Base-by-base conservation (phyloP, 2,113 vertebrate genomes). In the Onychostruthus taczanowskii region DNA sequence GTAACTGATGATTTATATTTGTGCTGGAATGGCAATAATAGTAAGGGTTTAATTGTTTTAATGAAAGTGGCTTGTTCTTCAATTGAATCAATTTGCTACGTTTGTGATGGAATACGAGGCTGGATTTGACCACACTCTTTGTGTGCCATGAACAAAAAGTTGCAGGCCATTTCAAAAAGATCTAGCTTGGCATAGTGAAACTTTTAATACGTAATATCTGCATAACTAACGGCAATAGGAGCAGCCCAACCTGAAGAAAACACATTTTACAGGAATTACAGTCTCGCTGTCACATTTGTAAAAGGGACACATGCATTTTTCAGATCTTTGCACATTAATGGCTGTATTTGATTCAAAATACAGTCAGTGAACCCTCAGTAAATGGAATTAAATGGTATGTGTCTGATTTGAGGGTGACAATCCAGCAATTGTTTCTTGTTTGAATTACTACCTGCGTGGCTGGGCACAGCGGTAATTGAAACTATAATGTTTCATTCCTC, bases 381-480 rank as follows among this genome's bases (percentile, higher is more conserved):
- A 97, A 94, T 95, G 96, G 96, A 97, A 96, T 97, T 97, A 96
- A 97, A 97, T 97, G 94, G 95, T 89, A 96, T 96, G 95, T 96
- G 92, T 96, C 96, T 96, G 94, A 96, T 96, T 96, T 87, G 96
- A 96, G 92, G 94, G 86, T 96, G 95, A 92, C 95, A 96, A 97
- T 96, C 94, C 95, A 93, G 85, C 90, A 84, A 95, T 96, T 96
- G 95, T 97, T 97, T 97, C 96, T 96, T 96, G 95, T 97, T 91
- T 96, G 96, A 97, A 97, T 96, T 96, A 95, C 95, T 96, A 93
- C 94, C 94, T 97, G 96, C 92, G 92, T 95, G 95, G 95, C 89
- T 96, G 95, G 94, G 95, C 96, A 97, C 96, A 97, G 95, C 37
- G 4, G 95, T 96, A 96, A 97, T 97, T 96, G 95, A 96, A 96